Conservation (phyloP, 1,140 invertebrate species). For the Lepidostoma basale region DNA sequence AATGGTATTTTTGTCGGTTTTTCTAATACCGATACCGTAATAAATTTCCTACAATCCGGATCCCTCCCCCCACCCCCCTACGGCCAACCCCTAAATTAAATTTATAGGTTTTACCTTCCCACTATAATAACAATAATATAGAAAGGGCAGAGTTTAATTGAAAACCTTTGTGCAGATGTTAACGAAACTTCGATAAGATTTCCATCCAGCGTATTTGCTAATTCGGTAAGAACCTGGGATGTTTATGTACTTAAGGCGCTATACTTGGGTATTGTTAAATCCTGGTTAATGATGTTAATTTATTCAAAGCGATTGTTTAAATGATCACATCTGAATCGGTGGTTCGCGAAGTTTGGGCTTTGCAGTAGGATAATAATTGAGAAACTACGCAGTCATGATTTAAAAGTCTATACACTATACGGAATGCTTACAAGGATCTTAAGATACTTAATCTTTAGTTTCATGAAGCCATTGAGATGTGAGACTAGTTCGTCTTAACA, state of each 20-base stretch:
- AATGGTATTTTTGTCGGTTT: slow-evolving; percentile 17
- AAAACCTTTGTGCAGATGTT: slow-evolving; percentile 37
- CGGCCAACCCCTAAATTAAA: slow-evolving; percentile 27
- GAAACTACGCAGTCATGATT: too few relatives aligned
- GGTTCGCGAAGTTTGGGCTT: too few relatives aligned
- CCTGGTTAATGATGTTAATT: too few relatives aligned
- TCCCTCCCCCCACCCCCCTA: neutral
- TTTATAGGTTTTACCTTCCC: slow-evolving; percentile 43
- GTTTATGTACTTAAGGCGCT: neutral
- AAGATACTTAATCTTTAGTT: too few relatives aligned
- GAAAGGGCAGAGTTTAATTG: slow-evolving; percentile 37
- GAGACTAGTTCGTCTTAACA: too few relatives aligned
- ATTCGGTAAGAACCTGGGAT: slow-evolving; percentile 16
- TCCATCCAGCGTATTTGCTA: slow-evolving; percentile 6
- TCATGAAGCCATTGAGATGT: too few relatives aligned
- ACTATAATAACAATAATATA: slow-evolving; percentile 34
- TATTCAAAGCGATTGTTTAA: too few relatives aligned
- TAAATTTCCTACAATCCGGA: slow-evolving; percentile 25
- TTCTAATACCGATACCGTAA: slow-evolving; percentile 21
- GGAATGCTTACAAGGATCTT: too few relatives aligned
- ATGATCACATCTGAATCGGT: too few relatives aligned
- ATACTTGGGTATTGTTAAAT: too few relatives aligned
- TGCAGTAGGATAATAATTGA: too few relatives aligned
- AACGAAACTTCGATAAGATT: slow-evolving; percentile 26
- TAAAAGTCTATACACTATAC: too few relatives aligned